phyloP scores from a whole-genome alignment of 2,797 vertebrate species.

The Falco rusticolus region DNA sequence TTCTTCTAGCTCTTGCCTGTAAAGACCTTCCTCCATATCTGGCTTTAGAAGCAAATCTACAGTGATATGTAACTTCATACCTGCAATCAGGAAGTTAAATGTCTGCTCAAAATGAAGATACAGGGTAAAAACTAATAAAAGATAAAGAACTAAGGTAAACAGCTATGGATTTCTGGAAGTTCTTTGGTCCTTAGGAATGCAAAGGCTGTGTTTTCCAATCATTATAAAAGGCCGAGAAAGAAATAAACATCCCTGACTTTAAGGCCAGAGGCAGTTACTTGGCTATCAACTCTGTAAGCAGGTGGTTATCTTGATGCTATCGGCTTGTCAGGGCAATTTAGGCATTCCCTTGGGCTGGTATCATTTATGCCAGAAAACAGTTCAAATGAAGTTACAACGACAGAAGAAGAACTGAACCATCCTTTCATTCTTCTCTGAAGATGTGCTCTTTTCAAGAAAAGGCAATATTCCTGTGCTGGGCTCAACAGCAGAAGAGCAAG shows the following conservation, averaged over 20 bases:
- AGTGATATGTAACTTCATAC: not conserved
- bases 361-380: not conserved
- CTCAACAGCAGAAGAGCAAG: not conserved
- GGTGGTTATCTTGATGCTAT: not conserved
- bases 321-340: not conserved
- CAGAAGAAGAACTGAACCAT: not conserved
- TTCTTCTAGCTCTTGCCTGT: not conserved
- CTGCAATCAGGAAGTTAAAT: not conserved
- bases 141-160: not conserved
- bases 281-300: not conserved
- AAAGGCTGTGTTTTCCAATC: not conserved
- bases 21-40: not conserved
- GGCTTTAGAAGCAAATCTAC: not conserved
- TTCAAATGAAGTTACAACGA: not conserved
- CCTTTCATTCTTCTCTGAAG: not conserved
- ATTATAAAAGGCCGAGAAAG: not conserved
- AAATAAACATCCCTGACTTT: not conserved
- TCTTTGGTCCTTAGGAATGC: not conserved
- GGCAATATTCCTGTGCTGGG: not conserved
- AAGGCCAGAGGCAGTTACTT: not conserved
- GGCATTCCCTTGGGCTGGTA: not conserved
- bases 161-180: not conserved
- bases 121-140: not conserved
- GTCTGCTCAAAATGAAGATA: not conserved
- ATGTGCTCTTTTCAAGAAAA: not conserved